phyloP scores from a whole-genome alignment of 2,113 vertebrate species.

The Sphyrna mokarran region DNA sequence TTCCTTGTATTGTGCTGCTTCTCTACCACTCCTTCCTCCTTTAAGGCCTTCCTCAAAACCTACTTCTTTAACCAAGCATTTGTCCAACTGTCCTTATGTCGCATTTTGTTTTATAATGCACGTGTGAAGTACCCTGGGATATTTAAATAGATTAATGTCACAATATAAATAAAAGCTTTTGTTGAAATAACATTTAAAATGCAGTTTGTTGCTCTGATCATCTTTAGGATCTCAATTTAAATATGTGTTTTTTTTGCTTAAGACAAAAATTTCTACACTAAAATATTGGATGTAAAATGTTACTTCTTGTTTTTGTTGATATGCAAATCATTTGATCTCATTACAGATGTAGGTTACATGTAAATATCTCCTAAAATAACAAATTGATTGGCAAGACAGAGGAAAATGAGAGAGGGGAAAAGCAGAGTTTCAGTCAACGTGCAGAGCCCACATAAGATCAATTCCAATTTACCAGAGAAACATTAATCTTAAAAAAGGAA shows the following conservation, averaged over 20 bases:
- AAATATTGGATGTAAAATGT: neutral
- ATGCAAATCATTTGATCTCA: neutral
- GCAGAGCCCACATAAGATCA: neutral
- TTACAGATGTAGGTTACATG: neutral
- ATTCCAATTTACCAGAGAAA: neutral
- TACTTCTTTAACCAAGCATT: neutral
- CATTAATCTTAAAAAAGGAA: conserved; percentile 4
- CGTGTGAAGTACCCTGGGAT: neutral
- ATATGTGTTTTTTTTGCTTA: neutral
- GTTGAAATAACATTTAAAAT: neutral
- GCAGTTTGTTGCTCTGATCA: neutral
- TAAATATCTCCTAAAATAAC: neutral
- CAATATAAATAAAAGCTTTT: neutral
- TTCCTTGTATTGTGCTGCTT: neutral
- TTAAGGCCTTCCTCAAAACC: neutral
- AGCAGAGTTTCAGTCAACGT: neutral
- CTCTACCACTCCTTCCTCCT: neutral
- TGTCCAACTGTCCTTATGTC: neutral
- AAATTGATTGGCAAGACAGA: neutral
- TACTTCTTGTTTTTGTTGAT: neutral
- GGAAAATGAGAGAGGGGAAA: neutral
- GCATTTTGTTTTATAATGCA: neutral
- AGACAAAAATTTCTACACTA: neutral
- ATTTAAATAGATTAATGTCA: neutral
- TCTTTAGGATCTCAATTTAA: neutral